Percentiles rank a stretch among this genome's conserved stretches.
These are phyloP conservation scores for Dicaeum eximium DNA, from an alignment of 2,113 vertebrate species.

Conservation along the genomic window DNA sequence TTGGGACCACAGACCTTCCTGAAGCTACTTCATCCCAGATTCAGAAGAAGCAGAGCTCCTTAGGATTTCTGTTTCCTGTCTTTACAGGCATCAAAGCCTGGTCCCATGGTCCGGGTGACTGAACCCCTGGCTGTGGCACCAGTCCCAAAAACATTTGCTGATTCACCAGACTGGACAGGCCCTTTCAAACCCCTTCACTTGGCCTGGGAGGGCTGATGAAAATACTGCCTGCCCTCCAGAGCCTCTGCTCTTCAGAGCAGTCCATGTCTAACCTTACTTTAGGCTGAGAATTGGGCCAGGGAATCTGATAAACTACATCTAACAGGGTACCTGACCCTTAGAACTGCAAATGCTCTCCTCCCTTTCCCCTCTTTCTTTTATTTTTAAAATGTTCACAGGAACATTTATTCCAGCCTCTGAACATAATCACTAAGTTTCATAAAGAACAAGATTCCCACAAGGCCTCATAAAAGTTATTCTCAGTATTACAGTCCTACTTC, in stretches of 20 bases:
- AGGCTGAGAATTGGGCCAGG: not conserved
- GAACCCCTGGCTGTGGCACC: not conserved
- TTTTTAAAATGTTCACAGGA: conserved; percentile 14
- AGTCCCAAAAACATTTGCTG: not conserved
- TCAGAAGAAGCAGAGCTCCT: not conserved
- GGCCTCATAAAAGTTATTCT: conserved; percentile 56
- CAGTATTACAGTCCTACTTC: conserved; percentile 20
- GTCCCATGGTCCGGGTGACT: fast-evolving
- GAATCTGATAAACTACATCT: not conserved
- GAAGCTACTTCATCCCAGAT: not conserved
- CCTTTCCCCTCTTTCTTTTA: not conserved
- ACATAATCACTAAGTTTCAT: conserved; percentile 31
- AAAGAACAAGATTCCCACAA: conserved; percentile 45
- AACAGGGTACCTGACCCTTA: not conserved
- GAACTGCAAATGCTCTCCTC: not conserved
- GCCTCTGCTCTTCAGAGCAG: not conserved
- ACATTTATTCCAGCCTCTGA: conserved; percentile 45
- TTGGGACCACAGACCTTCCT: not conserved
- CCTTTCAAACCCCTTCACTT: not conserved
- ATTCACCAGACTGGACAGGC: not conserved
- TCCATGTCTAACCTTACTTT: not conserved
- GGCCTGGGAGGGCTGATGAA: not conserved
- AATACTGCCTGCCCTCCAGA: not conserved
- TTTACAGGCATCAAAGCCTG: not conserved
- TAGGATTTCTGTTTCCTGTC: not conserved